These are phyloP conservation scores for Archips xylosteana DNA, from an alignment of 2,888 invertebrate species.

Conservation along the genomic window DNA sequence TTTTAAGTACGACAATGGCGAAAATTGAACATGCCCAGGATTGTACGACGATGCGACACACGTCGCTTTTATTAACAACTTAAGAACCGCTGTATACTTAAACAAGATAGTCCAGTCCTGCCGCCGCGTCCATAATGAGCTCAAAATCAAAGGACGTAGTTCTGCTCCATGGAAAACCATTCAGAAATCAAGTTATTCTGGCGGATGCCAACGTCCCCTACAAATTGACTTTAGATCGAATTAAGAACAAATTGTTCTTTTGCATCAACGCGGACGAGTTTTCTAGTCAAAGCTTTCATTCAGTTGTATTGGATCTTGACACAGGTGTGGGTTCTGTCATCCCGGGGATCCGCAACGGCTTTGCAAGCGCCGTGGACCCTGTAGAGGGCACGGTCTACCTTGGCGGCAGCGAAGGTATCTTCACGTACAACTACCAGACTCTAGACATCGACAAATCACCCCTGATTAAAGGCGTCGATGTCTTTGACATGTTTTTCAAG, in stretches of 20 bases:
- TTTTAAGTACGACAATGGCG: not conserved
- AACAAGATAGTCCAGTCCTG: not conserved
- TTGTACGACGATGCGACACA: not conserved
- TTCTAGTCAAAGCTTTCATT: slow-evolving; percentile 70
- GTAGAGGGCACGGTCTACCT: slow-evolving; percentile 59
- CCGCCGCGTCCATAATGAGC: not conserved
- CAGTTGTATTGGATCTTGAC: slow-evolving; percentile 61
- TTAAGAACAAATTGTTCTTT: slow-evolving; percentile 60
- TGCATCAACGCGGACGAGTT: slow-evolving; percentile 72
- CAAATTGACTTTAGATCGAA: slow-evolving; percentile 63
- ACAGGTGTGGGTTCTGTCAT: slow-evolving; percentile 55
- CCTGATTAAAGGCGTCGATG: slow-evolving; percentile 57
- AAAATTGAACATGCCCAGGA: not conserved
- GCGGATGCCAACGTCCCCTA: slow-evolving; percentile 68
- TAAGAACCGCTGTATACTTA: not conserved
- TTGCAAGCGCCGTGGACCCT: slow-evolving; percentile 68
- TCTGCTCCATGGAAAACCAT: slow-evolving; percentile 49
- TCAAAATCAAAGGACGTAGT: slow-evolving; percentile 15
- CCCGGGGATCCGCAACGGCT: slow-evolving; percentile 67
- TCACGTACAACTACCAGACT: slow-evolving; percentile 58
- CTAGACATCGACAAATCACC: slow-evolving; percentile 56
- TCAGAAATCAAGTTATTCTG: slow-evolving; percentile 59
- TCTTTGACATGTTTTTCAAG: slow-evolving; percentile 66
- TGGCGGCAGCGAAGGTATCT: slow-evolving; percentile 71
- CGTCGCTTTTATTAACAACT: slow-evolving; percentile 3